Evolutionary conservation across 2,797 vertebrate species (phyloP), one percentile per base, ranked within the genome.

Genomic region (Mycteria americana): DNA sequence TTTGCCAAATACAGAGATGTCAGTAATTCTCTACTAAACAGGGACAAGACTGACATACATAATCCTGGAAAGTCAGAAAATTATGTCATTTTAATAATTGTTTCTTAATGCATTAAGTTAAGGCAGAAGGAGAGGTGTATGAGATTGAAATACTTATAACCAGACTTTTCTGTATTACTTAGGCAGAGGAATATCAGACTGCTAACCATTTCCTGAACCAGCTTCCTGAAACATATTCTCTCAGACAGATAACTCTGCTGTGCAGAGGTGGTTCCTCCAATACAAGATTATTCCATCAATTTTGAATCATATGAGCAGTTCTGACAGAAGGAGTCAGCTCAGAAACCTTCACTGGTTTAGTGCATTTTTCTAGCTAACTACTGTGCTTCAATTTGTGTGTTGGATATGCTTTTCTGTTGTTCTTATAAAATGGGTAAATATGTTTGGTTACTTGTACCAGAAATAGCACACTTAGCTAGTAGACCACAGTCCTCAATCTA

Each of bases 1-100:
- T 89, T 76, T 73, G 9, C 37, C 28, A 80, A 70, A 54, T 28
- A 27, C 16, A 60, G 14, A 12, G 22, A 19, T 10, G 37, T 27
- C 13, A 53, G 6, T 35, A 89, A 68, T 64, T 85, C 41, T 70
- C 41, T 89, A 2, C 54, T 86, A 41, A 80, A 70, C 18, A 33
- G 14, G 27, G 22, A 11, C 3, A 68, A 69, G 41, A 48, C 4
- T 81, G 17, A 43, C 25, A 33, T 9, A 41, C 0, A 0, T 18
- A 81, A 80, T 65, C 46, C 19, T 80, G 48, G 19, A 75, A 77
- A 46, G 45, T n/a, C 14, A 72, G 21, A 54, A 83, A 80, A 43
- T 11, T 0, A 3, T 12, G 24, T 37, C 23, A 72, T 10, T 54
- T 91, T 21, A 45, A 19, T 53, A 41, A 37, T 13, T 82, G 13